Percentiles rank a stretch among this genome's conserved stretches.
Conservation (phyloP, 2,113 vertebrate genomes). For the Loxodonta africana region DNA sequence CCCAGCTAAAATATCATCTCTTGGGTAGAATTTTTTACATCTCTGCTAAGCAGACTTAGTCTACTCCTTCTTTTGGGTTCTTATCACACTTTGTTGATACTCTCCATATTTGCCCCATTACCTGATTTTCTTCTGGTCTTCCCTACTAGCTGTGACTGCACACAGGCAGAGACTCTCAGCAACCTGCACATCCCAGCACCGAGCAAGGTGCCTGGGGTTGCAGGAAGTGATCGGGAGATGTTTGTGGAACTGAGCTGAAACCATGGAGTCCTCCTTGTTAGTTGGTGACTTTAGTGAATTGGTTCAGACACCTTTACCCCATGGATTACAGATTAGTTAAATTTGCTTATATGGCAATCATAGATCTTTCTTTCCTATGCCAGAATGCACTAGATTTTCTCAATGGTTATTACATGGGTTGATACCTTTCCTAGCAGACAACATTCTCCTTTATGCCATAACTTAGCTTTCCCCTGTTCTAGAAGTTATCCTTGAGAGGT, state of each 20-base stretch:
- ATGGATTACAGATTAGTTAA: not conserved
- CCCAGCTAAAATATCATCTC: not conserved
- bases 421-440: conserved; percentile 35
- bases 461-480: conserved; percentile 41
- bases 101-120: not conserved
- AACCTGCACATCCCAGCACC: not conserved
- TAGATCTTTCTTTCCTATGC: not conserved
- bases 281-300: not conserved
- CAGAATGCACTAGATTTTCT: conserved; percentile 58
- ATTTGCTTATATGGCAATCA: not conserved
- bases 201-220: not conserved
- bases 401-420: not conserved
- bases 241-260: not conserved
- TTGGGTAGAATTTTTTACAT: not conserved
- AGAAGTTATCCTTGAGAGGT: conserved; percentile 54
- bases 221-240: not conserved
- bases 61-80: not conserved
- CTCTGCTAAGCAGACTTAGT: not conserved
- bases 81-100: not conserved
- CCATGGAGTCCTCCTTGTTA: not conserved
- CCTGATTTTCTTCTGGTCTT: not conserved
- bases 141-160: not conserved
- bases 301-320: not conserved
- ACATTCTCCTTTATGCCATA: conserved; percentile 11
- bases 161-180: not conserved